Base-by-base conservation (phyloP, 2,797 vertebrate genomes). In the Gouania willdenowi region DNA sequence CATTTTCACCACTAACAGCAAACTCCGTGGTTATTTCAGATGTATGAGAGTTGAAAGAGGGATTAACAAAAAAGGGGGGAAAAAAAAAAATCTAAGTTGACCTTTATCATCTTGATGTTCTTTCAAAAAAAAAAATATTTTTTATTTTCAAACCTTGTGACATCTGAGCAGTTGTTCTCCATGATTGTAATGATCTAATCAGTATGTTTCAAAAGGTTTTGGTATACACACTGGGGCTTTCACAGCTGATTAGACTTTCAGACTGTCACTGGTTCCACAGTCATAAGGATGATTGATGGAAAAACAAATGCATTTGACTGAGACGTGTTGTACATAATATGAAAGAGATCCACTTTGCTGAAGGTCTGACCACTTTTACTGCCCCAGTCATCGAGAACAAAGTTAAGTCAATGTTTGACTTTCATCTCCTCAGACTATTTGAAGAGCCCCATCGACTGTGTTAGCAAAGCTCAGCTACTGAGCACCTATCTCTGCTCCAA, bases 281-380 rank as follows among this genome's bases (percentile, higher is more conserved):
- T n/a, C n/a, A n/a, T n/a, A n/a, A n/a, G n/a, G n/a, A n/a, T n/a
- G n/a, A n/a, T n/a, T n/a, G 5, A 32, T 38, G 39, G 44, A 52
- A 16, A 56, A 60, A 63, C 35, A 50, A 49, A 29, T 51, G 62
- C 57, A 58, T 50, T 25, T 48, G 61, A 72, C 65, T 58, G 64
- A 66, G 70, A 63, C 44, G 44, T 49, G 48, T 73, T 78, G 81
- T 84, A 81, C 60, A 84, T 84, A 81, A 71, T 74, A 47, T 42
- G 44, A 41, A 47, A 54, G 60, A 57, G 73, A 56, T 63, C 54
- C 43, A 40, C 34, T 38, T 41, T 47, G 48, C 51, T 49, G 58
- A 74, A 65, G 43, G 58, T 44, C 25, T 31, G 68, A 64, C 77
- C 76, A 59, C 75, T 73, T 70, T 80, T 69, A 78, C 79, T 80